phyloP scores from a whole-genome alignment of 2,797 vertebrate genomes.

The Leucoraja ocellata region DNA sequence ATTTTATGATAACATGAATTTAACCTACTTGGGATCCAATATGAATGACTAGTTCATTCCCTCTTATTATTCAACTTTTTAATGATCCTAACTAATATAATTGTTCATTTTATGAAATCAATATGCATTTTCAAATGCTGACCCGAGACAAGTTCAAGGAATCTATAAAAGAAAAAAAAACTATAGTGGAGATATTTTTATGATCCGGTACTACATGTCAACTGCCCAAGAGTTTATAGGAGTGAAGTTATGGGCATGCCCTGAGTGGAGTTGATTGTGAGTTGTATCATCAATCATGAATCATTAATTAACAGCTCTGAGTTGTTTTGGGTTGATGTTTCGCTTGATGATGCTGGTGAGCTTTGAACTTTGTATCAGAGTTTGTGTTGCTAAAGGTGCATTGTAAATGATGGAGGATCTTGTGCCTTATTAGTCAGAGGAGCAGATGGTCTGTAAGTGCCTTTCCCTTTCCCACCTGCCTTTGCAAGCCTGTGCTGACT shows the following conservation, averaged over 20 bases:
- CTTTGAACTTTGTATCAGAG: neutral
- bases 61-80: neutral
- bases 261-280: constrained; percentile 3
- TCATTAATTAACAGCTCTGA: constrained; percentile 96
- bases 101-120: neutral
- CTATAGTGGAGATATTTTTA: neutral
- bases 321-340: constrained; percentile 48
- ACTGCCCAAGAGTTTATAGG: neutral
- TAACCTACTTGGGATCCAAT: too few species aligned
- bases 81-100: neutral
- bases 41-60: neutral
- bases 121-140: neutral
- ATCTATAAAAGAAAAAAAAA: neutral
- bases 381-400: constrained; percentile 6
- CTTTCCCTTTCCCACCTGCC: constrained; percentile 13
- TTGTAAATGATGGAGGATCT: neutral
- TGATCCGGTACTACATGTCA: neutral
- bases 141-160: neutral
- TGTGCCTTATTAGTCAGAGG: constrained; percentile 25
- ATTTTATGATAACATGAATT: too few species aligned
- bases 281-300: constrained; percentile 84
- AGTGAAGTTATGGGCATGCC: neutral
- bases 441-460: constrained; percentile 27
- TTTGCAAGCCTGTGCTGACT: constrained; percentile 8
- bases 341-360: neutral